Conservation (phyloP, 2,888 invertebrate genomes). For the Tortricodes alternella region DNA sequence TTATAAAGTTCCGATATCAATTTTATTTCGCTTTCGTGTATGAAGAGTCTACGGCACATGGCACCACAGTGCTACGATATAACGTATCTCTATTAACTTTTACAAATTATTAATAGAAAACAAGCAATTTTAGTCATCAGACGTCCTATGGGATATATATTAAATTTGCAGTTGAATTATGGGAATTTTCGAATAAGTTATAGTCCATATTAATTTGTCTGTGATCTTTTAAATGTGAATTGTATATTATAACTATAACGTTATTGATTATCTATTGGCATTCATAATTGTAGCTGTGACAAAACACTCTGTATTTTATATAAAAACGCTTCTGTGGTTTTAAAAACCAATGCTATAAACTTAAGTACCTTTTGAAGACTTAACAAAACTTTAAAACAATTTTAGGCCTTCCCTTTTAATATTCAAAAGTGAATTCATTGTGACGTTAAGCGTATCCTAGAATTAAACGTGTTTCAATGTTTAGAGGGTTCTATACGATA, state of each 20-base stretch:
- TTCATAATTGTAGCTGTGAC: constrained; percentile 24
- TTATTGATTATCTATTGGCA: constrained; percentile 10
- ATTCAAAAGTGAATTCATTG: constrained; percentile 1
- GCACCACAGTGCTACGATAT: no score
- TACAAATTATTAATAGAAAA: no score
- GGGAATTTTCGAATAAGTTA: background rate
- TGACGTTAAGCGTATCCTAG: constrained; percentile 3
- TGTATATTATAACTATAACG: background rate
- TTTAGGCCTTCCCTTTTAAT: constrained; percentile 10
- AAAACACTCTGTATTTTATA: constrained; percentile 29
- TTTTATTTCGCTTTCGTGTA: no score
- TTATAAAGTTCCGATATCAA: no score
- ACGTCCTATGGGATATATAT: background rate
- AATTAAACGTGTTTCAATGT: constrained; percentile 10
- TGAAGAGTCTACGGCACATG: no score
- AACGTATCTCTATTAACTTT: no score
- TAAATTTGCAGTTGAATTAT: no score
- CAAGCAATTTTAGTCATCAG: no score
- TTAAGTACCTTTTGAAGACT: constrained; percentile 18
- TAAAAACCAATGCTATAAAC: constrained; percentile 18
- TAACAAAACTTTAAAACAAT: constrained; percentile 16
- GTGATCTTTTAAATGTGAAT: constrained; percentile 15
- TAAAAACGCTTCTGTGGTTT: constrained; percentile 23
- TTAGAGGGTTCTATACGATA: constrained; percentile 10
- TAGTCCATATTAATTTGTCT: constrained; percentile 9